Evolutionary conservation across 2,113 vertebrate species (phyloP).

Genomic region (Stictonetta naevosa): DNA sequence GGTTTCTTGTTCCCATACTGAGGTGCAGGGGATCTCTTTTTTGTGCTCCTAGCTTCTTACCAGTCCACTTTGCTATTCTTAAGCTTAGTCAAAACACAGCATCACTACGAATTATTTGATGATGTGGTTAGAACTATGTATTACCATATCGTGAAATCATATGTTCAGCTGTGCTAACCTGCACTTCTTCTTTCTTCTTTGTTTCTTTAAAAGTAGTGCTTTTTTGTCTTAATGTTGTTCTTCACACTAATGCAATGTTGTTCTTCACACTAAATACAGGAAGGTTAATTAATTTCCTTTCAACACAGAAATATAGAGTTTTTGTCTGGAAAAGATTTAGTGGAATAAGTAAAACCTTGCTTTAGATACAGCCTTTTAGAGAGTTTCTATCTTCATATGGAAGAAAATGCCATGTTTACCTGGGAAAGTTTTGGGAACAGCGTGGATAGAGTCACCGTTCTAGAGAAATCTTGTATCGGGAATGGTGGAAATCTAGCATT

Average conservation of each 20-base stretch:
- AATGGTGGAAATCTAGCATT: neutral
- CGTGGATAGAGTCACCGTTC: accelerated
- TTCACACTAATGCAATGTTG: neutral
- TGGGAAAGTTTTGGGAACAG: neutral
- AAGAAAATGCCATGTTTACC: neutral
- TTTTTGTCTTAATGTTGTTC: neutral
- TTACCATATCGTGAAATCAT: neutral
- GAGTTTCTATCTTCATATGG: neutral
- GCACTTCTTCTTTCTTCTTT: neutral
- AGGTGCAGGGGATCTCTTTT: neutral
- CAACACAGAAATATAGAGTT: neutral
- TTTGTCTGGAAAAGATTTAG: neutral
- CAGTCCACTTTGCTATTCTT: neutral
- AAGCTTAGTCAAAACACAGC: neutral
- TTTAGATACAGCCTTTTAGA: neutral
- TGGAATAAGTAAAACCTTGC: neutral
- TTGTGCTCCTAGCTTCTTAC: neutral
- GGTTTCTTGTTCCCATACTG: neutral
- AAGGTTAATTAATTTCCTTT: neutral
- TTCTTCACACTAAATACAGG: neutral
- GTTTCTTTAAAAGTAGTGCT: neutral
- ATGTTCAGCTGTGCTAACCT: neutral
- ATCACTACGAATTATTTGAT: neutral
- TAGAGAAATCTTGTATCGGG: neutral
- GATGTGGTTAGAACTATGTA: neutral